phyloP scores from a whole-genome alignment of 2,113 vertebrate genomes.

The Pagrus major region DNA sequence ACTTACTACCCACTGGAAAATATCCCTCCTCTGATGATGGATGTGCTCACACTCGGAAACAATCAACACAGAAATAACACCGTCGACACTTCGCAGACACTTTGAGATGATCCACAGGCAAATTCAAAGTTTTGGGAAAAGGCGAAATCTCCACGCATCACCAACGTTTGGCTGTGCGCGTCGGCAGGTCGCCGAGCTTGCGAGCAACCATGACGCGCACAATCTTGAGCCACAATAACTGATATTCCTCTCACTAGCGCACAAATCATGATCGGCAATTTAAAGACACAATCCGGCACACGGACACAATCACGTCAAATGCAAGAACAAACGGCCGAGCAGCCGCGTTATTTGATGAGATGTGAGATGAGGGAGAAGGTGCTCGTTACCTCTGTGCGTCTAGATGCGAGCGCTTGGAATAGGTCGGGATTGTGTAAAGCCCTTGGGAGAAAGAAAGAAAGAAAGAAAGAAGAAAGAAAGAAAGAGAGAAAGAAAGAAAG shows the following conservation, averaged over 20 bases:
- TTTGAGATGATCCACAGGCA: constrained; percentile 44
- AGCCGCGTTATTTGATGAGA: constrained; percentile 31
- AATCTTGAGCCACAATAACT: constrained; percentile 45
- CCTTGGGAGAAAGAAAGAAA: constrained; percentile 51
- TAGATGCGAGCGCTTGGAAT: constrained; percentile 60
- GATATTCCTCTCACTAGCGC: constrained; percentile 7
- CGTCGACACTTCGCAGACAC: not conserved
- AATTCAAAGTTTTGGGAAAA: constrained; percentile 68
- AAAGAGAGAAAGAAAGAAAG: constrained; percentile 18
- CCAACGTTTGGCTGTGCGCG: constrained; percentile 65
- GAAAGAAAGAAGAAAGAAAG: constrained; percentile 23
- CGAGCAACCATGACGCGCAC: constrained; percentile 72
- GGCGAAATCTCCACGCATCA: constrained; percentile 57
- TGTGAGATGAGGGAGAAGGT: constrained; percentile 55
- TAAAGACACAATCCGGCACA: not conserved
- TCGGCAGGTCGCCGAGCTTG: constrained; percentile 65
- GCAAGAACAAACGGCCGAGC: constrained; percentile 4
- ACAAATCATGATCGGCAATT: constrained; percentile 16
- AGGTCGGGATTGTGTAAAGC: constrained; percentile 66
- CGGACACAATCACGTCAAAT: not conserved
- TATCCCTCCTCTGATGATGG: constrained; percentile 5
- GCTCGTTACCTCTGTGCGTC: constrained; percentile 76
- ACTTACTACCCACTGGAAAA: constrained; percentile 37
- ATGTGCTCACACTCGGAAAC: constrained; percentile 8
- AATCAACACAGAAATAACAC: constrained; percentile 1